Conservation (phyloP, 2,797 vertebrate species). For the Tenualosa thibaudeaui region DNA sequence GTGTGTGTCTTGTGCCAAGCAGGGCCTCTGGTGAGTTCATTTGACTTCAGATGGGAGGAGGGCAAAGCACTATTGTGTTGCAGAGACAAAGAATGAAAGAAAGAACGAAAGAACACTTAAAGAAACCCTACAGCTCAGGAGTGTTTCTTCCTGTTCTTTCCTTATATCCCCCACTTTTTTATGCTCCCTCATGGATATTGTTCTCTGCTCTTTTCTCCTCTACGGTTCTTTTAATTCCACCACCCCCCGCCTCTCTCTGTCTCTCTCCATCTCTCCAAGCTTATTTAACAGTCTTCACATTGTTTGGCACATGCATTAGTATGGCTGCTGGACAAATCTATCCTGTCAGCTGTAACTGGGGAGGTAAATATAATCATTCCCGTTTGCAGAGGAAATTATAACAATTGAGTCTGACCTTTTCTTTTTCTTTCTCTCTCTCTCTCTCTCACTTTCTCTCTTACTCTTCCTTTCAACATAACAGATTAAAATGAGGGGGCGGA, state of each 20-base stretch:
- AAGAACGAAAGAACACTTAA: not conserved
- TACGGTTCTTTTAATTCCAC: not conserved
- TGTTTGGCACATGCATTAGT: conserved; percentile 40
- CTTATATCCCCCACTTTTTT: not conserved
- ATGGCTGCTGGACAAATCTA: conserved; percentile 50
- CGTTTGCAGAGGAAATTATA: conserved; percentile 51
- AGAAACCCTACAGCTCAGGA: not conserved
- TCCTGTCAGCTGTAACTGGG: conserved; percentile 49
- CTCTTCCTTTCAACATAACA: not conserved
- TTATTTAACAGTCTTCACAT: conserved; percentile 40
- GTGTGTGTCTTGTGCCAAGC: not conserved
- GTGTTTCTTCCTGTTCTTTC: not conserved
- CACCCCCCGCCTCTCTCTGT: not conserved
- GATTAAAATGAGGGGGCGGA: not conserved
- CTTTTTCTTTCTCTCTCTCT: conserved; percentile 42
- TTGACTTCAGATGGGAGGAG: not conserved
- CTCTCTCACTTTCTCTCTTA: not conserved
- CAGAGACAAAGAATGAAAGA: not conserved
- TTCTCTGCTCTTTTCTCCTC: not conserved
- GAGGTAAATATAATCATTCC: conserved; percentile 50
- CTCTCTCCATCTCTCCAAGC: conserved; percentile 15
- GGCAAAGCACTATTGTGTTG: not conserved
- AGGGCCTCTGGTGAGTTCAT: not conserved
- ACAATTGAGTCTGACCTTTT: conserved; percentile 49
- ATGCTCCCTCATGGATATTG: not conserved